These are phyloP conservation scores for Drosophila pseudotalamancana DNA, from an alignment of 2,888 invertebrate genomes.

Conservation along the genomic window DNA sequence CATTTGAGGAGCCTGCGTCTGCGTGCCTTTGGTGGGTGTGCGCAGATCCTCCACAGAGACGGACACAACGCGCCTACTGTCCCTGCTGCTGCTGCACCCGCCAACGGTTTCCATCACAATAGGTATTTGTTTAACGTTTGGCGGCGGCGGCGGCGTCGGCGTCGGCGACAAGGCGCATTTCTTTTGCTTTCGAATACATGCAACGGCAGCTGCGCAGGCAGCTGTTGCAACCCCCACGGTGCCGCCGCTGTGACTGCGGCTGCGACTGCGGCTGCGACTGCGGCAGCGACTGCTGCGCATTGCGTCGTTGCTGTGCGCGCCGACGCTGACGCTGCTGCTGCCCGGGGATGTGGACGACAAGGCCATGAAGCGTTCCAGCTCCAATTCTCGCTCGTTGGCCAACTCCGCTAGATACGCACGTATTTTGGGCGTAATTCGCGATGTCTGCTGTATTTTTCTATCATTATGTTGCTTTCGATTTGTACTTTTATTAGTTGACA, in stretches of 20 bases:
- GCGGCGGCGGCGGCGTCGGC: background rate
- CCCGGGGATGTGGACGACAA: conserved; percentile 63
- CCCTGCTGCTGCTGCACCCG: background rate
- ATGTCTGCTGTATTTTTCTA: conserved; percentile 16
- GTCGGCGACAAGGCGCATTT: background rate
- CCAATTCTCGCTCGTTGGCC: conserved; percentile 59
- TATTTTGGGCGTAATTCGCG: conserved; percentile 63
- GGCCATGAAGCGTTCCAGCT: conserved; percentile 63
- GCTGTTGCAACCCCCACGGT: conserved; percentile 31
- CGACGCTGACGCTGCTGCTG: conserved; percentile 59
- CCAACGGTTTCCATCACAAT: conserved; percentile 36
- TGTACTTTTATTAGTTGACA: conserved; percentile 34
- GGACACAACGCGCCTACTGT: background rate
- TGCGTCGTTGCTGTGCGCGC: conserved; percentile 30
- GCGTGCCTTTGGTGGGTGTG: conserved; percentile 57
- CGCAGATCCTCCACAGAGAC: conserved; percentile 58
- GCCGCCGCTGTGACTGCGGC: background rate
- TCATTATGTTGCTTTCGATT: conserved; percentile 33
- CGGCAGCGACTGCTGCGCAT: background rate
- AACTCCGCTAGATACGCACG: conserved; percentile 56
- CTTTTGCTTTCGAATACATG: background rate
- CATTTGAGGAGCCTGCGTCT: conserved; percentile 47
- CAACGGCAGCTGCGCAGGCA: conserved; percentile 16
- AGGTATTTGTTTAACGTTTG: conserved; percentile 43
- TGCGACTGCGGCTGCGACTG: conserved; percentile 1